A percentile compares a stretch with the other conserved stretches of the same genome.
Evolutionary conservation across 2,797 vertebrate genomes (phyloP).

Genomic region (Notolepis coatsorum): DNA sequence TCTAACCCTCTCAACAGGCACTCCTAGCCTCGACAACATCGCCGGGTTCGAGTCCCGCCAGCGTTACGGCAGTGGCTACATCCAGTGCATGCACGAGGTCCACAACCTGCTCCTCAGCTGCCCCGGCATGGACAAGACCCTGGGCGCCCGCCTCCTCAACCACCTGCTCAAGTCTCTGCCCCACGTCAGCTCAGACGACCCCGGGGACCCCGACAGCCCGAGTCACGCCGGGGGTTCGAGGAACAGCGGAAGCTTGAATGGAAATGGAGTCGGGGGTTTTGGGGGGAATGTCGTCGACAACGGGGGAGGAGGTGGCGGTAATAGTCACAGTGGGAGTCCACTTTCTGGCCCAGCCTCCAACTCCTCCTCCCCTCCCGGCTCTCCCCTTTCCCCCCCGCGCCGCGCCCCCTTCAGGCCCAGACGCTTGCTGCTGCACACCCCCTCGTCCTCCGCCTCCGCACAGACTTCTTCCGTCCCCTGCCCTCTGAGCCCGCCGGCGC

Average conservation of each 20-base stretch:
- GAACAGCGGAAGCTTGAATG: conserved; percentile 14
- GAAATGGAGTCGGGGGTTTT: too few relatives aligned
- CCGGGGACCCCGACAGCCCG: conserved; percentile 16
- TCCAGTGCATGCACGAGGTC: conserved; percentile 74
- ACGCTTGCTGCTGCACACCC: neutral
- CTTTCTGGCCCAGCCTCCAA: conserved; percentile 42
- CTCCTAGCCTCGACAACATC: conserved; percentile 21
- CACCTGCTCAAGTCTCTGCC: conserved; percentile 67
- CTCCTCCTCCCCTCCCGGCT: conserved; percentile 29
- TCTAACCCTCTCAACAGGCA: neutral
- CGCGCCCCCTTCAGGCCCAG: conserved; percentile 11
- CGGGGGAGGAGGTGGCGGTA: neutral
- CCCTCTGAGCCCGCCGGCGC: conserved; percentile 29
- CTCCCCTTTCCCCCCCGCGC: conserved; percentile 1
- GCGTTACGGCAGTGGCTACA: conserved; percentile 69
- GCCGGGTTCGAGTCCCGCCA: conserved; percentile 62
- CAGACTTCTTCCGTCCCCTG: conserved; percentile 26
- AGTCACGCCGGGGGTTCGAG: conserved; percentile 7
- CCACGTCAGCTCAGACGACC: conserved; percentile 43
- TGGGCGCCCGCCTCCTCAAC: conserved; percentile 68
- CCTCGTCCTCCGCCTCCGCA: conserved; percentile 27
- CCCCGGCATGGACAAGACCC: conserved; percentile 67
- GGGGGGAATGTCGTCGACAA: neutral
- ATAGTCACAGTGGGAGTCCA: conserved; percentile 14
- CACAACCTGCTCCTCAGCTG: conserved; percentile 70